Evolutionary conservation across 2,888 invertebrate species (phyloP), one percentile per base, ranked within the genome.

Genomic region (Phymatocera aterrima): DNA sequence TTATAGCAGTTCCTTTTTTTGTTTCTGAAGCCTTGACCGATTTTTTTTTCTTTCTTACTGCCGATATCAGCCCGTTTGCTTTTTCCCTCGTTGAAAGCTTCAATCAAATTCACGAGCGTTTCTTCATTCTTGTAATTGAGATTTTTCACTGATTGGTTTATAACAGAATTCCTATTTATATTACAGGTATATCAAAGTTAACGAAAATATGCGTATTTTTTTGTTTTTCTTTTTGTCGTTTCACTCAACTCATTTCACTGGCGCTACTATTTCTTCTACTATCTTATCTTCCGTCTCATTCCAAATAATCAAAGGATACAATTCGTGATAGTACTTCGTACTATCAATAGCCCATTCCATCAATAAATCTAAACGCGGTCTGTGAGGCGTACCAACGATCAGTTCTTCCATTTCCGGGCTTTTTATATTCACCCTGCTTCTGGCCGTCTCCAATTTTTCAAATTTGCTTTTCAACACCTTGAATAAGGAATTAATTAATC

Each of bases 321-420:
- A 78, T 64, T 86, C 80, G 18, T 80, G 77, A 78, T 87, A 88
- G 65, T 85, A 84, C 6, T 84, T 78, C 8, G 80, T 83, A 3
- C 84, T 81, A 3, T 85, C 85, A 1, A 86, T 79, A 2, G 88
- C 84, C 86, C 87, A 89, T 80, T 87, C 83, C 37, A 89, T 78
- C 2, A 90, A 84, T 34, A 83, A 79, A 83, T 87, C 80, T 21
- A 89, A 82, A 54, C 79, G 81, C 3, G 89, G 89, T 77, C 84
- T 84, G 18, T 78, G 75, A 2, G 86, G 68, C 3, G 88, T 87
- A 21, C 89, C 89, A 5, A 85, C 82, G 1, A 87, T 64, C 34
- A 89, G 74, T 77, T 86, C 84, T 18, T 80, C 80, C 82, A 87
- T 84, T 28, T 77, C 79, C 40, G 83, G 80, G 34, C 88, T 85